Evolutionary conservation across 2,797 vertebrate genomes (phyloP), one percentile per base, ranked within the genome.

Genomic region (Hydrophis major): DNA sequence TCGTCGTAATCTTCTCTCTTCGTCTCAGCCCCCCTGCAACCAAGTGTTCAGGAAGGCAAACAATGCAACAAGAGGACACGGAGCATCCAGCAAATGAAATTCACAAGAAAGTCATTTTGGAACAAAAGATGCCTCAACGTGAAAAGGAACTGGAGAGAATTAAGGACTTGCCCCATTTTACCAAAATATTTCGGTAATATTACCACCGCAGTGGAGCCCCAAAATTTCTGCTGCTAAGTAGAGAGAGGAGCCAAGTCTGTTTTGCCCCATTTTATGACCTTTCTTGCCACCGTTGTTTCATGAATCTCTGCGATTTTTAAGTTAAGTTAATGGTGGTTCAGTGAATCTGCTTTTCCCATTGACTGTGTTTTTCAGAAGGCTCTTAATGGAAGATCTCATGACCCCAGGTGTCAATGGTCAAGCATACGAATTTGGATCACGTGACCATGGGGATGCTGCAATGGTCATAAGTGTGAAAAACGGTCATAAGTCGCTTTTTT

Each of bases 1-100:
- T 97, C 97, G 97, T 98, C 97, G 97, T 98, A 98, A 98, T 98
- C 97, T 98, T 97, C 97, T 97, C 97, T 94, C 97, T 97, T 61
- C 56, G 95, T 97, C 97, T 98, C 96, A 97, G 97, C 97, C 97
- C 50, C 50, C 96, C 96, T 95, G 96, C 47, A 87, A 60, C 96
- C 2, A 94, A 96, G 95, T 96, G 97, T 96, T 96, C 95, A 97
- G 94, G 97, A 97, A 98, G 97, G 97, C 97, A 98, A 98, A 98
- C 97, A 98, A 98, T 97, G 96, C 97, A 97, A 97, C 97, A 97
- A 97, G 96, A 94, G 95, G 94, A 28, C 27, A 42, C 32, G 50
- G 13, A 92, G 96, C 96, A 96, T 97, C 96, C 96, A 97, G 96
- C 42, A 96, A 97, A 97, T 97, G 98, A 98, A 97, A 97, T 96